Evolutionary conservation across 2,797 vertebrate species (phyloP).

Genomic region (Vipera ursinii): DNA sequence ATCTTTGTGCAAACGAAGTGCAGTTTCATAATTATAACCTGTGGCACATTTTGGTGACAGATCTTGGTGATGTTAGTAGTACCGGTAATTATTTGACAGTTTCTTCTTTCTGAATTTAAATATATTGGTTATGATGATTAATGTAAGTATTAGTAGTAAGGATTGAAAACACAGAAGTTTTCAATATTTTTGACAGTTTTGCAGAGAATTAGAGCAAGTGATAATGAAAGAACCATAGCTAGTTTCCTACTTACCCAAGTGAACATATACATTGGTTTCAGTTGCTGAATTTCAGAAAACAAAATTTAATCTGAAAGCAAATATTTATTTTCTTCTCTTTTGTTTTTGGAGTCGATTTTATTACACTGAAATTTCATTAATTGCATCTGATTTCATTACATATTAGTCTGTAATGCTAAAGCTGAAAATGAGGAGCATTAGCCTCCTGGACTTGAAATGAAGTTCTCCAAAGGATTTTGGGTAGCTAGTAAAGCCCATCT

Average conservation of each 20-base stretch:
- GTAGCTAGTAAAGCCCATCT: background rate
- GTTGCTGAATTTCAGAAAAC: slow-evolving; percentile 2
- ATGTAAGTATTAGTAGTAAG: background rate
- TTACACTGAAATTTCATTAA: background rate
- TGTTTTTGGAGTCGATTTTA: slow-evolving; percentile 38
- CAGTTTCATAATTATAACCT: background rate
- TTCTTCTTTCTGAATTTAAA: background rate
- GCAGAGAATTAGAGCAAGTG: background rate
- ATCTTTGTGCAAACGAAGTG: background rate
- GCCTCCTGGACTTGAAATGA: background rate
- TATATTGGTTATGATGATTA: background rate
- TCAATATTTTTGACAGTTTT: background rate
- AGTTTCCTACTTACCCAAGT: background rate
- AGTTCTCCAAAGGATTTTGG: slow-evolving; percentile 12
- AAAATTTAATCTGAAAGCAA: slow-evolving; percentile 28
- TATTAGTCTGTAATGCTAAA: background rate
- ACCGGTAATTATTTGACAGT: background rate
- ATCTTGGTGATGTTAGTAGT: background rate
- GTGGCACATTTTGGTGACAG: background rate
- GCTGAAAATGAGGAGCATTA: background rate
- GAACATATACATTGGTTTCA: background rate
- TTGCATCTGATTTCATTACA: slow-evolving; percentile 1
- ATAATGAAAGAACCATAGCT: background rate
- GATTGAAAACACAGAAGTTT: slow-evolving; percentile 19
- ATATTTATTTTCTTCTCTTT: slow-evolving; percentile 13